phyloP scores from a whole-genome alignment of 2,888 invertebrate species.

The Andrena chrysosceles region DNA sequence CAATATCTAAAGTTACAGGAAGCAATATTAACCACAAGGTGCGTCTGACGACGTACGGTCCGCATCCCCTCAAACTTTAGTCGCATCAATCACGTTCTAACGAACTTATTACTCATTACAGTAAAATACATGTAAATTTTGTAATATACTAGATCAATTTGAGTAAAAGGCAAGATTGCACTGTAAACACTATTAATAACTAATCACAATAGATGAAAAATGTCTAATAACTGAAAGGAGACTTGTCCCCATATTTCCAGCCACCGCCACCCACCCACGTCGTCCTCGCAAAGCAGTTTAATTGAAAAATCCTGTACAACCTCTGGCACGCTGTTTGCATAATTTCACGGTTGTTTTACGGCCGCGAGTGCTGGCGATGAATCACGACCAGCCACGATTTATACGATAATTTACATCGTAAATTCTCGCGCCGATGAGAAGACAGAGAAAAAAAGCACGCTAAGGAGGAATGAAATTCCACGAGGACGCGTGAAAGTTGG shows the following conservation, averaged over 20 bases:
- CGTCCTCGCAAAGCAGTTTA: background rate
- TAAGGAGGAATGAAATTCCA: background rate
- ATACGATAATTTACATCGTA: conserved; percentile 42
- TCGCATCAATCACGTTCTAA: no score
- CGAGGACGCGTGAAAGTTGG: background rate
- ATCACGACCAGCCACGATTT: conserved; percentile 26
- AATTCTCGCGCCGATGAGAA: conserved; percentile 8
- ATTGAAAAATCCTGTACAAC: conserved; percentile 33
- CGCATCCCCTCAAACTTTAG: no score
- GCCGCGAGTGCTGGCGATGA: conserved; percentile 17
- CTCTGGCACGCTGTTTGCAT: conserved; percentile 30
- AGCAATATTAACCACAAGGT: no score
- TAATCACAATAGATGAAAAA: no score
- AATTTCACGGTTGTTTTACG: conserved; percentile 32
- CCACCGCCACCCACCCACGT: background rate
- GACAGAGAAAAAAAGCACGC: background rate
- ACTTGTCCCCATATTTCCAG: background rate
- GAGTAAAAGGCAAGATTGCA: no score
- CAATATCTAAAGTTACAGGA: no score
- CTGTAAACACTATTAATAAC: no score
- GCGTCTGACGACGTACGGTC: no score
- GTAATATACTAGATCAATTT: no score
- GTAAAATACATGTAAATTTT: no score
- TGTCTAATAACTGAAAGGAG: background rate
- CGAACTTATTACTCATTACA: no score